Evolutionary conservation across 2,113 vertebrate species (phyloP).

Genomic region (Corythoichthys haematopterus): DNA sequence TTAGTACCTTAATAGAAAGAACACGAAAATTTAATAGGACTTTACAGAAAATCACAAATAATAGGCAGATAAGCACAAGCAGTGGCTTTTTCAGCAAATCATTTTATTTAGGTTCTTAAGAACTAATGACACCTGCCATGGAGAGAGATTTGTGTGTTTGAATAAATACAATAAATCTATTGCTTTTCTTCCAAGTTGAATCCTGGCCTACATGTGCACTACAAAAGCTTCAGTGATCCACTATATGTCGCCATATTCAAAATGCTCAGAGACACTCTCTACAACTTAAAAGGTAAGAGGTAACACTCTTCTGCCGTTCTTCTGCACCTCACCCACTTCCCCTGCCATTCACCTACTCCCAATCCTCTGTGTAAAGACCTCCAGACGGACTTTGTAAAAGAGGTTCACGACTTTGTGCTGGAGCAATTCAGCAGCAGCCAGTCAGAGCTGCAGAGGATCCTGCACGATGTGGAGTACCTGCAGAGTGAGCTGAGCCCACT

Average conservation of each 20-base stretch:
- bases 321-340: neutral
- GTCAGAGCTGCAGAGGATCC: slow-evolving; percentile 91
- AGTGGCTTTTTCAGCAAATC: neutral
- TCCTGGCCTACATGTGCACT: slow-evolving; percentile 77
- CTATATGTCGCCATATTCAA: slow-evolving; percentile 94
- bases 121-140: neutral
- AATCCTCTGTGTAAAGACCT: slow-evolving; percentile 73
- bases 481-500: slow-evolving; percentile 89
- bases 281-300: slow-evolving; percentile 87
- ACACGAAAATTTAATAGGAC: no score
- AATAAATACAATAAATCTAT: neutral
- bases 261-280: slow-evolving; percentile 93
- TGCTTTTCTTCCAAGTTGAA: slow-evolving; percentile 63
- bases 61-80: neutral
- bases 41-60: no score
- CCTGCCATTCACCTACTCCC: neutral
- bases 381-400: slow-evolving; percentile 88
- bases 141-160: no score
- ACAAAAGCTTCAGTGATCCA: slow-evolving; percentile 89
- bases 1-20: no score
- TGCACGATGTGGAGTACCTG: slow-evolving; percentile 88
- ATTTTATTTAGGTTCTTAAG: neutral
- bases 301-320: no score
- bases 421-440: slow-evolving; percentile 97
- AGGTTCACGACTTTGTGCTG: slow-evolving; percentile 95